These are phyloP conservation scores for Tetramorium simillimum DNA, from an alignment of 1,140 invertebrate species.

Conservation along the genomic window DNA sequence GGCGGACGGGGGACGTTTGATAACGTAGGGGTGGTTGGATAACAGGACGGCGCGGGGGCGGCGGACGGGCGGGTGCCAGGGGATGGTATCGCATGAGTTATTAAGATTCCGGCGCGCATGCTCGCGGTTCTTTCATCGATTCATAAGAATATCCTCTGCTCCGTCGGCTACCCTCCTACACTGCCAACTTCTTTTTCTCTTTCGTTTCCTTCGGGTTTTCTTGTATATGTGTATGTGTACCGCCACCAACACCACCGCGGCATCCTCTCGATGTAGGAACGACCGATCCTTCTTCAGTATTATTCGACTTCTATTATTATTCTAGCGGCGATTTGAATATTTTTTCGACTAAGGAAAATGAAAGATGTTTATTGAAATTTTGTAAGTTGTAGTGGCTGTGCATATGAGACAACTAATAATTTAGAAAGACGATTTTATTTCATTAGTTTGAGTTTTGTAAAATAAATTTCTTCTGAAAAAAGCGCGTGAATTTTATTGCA, in stretches of 20 bases:
- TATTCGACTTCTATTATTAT: slow-evolving; percentile 1
- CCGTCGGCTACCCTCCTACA: slow-evolving; percentile 67
- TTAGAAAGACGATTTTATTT: not conserved
- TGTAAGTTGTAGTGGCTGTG: not conserved
- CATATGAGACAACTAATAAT: not conserved
- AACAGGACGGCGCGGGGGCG: slow-evolving; percentile 59
- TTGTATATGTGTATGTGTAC: not conserved
- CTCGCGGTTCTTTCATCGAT: slow-evolving; percentile 84
- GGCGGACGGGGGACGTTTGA: slow-evolving; percentile 68
- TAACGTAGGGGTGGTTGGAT: slow-evolving; percentile 57
- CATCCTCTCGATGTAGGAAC: slow-evolving; percentile 58
- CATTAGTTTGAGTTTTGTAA: not conserved
- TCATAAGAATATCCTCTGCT: slow-evolving; percentile 84
- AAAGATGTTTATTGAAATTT: not conserved
- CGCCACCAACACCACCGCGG: not conserved
- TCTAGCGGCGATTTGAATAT: slow-evolving; percentile 18
- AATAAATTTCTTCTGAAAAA: not conserved
- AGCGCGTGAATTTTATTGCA: not conserved
- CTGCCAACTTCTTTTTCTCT: slow-evolving; percentile 47
- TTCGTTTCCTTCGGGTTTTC: slow-evolving; percentile 44
- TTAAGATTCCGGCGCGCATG: slow-evolving; percentile 84
- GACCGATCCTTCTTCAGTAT: slow-evolving; percentile 19
- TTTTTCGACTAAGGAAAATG: not conserved
- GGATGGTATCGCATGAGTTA: slow-evolving; percentile 82
- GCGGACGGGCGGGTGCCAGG: slow-evolving; percentile 57